Base-by-base conservation (phyloP, 92 coral and sea anemone species). In the Virgularia gustaviana region DNA sequence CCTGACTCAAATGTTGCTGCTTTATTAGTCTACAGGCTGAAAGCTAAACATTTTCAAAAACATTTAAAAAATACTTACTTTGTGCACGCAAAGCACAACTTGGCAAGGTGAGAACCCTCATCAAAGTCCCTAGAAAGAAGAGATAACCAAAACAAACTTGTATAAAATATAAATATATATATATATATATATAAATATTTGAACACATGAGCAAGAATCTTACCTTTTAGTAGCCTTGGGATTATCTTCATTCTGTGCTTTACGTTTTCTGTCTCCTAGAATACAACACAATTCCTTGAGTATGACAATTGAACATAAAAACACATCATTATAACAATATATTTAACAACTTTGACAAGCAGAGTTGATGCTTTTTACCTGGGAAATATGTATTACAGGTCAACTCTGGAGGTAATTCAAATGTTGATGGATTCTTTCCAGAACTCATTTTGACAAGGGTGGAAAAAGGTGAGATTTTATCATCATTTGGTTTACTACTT, bases 351-450 rank as follows among this genome's bases (percentile, higher is more conserved):
- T 27, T 10, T 19, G 10, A 6, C 9, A 3, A 10, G 25, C 12
- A 7, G 37, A 19, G 9, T n/a, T n/a, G 11, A 28, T 37, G 24
- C 16, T 36, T 1, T 75, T 57, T 39, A 79, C 98, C 98, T 81
- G 98, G 98, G 67, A 92, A 92, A 30, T 78, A 70, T 41, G 98
- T 92, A 23, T 89, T 85, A 77, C 98, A 92, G 58, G 76, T 83
- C 37, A 92, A 82, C 49, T 92, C 98, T 3, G 98, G 98, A 24
- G 98, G 98, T 29, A 92, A 87, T 0, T 89, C 65, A 41, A 92
- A 92, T 1, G 98, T 92, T 15, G 98, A 86, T 5, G 98, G 98
- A 53, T 92, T 92, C 73, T 86, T 89, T 49, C 98, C 96, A 24
- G 96, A 71, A 43, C 90, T 92, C 94, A 92, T 87, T 71, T 92